phyloP scores from a whole-genome alignment of 1,140 invertebrate species.

The Homarus americanus region DNA sequence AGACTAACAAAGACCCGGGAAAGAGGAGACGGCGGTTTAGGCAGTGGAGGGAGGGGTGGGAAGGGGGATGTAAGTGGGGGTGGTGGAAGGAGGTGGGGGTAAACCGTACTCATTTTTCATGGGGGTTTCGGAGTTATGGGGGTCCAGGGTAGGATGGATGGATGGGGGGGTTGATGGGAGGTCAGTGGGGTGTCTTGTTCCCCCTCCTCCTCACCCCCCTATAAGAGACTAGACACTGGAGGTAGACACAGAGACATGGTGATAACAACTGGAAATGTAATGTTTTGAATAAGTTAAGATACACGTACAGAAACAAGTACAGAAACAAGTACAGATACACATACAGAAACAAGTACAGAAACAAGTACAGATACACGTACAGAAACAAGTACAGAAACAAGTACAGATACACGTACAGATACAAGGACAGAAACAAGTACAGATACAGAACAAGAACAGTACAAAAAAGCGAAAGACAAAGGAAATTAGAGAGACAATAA shows the following conservation, averaged over 20 bases:
- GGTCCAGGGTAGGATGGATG: not conserved
- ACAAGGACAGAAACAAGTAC: too few species aligned
- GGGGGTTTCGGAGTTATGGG: constrained; percentile 4
- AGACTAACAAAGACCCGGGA: constrained; percentile 24
- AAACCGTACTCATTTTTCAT: constrained; percentile 40
- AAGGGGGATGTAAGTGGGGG: not conserved
- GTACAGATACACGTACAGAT: too few species aligned
- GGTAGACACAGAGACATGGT: not conserved
- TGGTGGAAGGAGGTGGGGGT: not conserved
- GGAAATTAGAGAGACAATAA: not conserved
- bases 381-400: too few species aligned
- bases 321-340: constrained; percentile 1
- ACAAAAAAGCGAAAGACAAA: not conserved
- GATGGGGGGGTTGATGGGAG: not conserved
- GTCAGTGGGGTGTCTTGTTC: not conserved
- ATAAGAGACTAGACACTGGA: constrained; percentile 12
- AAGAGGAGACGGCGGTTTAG: constrained; percentile 41
- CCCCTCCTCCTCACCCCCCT: not conserved
- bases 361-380: not conserved
- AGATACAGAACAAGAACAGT: not conserved
- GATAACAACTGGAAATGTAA: too few species aligned
- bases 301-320: not conserved
- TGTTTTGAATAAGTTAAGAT: too few species aligned
- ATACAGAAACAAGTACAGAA: constrained; percentile 1
- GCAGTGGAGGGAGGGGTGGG: not conserved